These are phyloP conservation scores for Leucopsar rothschildi DNA, from an alignment of 2,113 vertebrate genomes.

Conservation along the genomic window DNA sequence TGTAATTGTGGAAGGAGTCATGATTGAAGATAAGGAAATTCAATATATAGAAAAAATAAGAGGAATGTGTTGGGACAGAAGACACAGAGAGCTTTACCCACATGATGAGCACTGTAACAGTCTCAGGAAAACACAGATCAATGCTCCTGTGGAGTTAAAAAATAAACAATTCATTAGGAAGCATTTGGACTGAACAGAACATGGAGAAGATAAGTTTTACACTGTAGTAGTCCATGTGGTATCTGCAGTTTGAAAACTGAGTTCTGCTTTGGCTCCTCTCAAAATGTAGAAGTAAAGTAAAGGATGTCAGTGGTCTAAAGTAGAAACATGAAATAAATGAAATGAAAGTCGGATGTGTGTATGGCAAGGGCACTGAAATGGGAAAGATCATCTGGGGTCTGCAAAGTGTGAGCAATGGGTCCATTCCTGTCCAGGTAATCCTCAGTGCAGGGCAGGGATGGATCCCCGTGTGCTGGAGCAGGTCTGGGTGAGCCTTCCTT, in stretches of 20 bases:
- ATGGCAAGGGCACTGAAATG: background rate
- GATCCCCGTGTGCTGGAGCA: no score
- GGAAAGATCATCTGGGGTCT: background rate
- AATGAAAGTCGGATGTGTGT: background rate
- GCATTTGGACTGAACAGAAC: background rate
- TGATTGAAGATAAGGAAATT: background rate
- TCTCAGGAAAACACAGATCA: background rate
- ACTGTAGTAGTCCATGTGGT: background rate
- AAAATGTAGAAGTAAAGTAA: background rate
- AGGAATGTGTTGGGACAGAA: background rate
- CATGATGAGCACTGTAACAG: background rate
- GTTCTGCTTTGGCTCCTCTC: background rate
- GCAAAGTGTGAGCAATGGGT: background rate
- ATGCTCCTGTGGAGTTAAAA: background rate
- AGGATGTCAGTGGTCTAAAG: background rate
- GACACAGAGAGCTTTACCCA: background rate
- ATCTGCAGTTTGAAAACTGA: background rate
- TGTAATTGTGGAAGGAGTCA: background rate
- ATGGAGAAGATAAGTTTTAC: background rate
- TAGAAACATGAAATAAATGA: background rate
- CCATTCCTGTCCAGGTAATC: background rate
- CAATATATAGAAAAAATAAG: background rate
- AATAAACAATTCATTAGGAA: background rate
- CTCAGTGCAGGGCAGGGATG: background rate
- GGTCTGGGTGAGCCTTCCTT: background rate